A percentile compares a stretch with the other conserved stretches of the same genome.
phyloP scores from a whole-genome alignment of 92 coral and sea anemone species.

The Anthopleura xanthogrammica region DNA sequence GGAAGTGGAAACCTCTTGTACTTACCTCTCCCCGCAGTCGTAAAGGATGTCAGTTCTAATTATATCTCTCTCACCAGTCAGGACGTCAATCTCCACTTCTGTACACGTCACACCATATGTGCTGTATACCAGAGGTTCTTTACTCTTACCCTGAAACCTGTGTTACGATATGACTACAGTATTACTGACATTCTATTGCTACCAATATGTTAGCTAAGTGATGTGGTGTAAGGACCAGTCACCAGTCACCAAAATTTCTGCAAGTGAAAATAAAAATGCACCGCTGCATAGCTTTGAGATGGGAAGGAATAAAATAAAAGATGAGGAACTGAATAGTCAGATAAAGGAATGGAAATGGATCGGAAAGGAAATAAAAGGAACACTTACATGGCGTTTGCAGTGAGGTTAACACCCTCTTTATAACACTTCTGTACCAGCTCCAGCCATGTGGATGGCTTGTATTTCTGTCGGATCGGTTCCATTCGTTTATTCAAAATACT shows the following conservation, averaged over 20 bases:
- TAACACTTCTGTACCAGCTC: slow-evolving; percentile 72
- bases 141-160: slow-evolving; percentile 32
- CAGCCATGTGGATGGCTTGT: slow-evolving; percentile 71
- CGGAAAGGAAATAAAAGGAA: too few relatives aligned
- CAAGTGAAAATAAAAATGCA: too few relatives aligned
- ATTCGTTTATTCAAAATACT: slow-evolving; percentile 68
- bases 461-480: slow-evolving; percentile 68
- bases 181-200: not conserved
- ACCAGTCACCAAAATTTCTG: too few relatives aligned
- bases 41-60: slow-evolving; percentile 78
- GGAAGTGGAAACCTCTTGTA: not conserved
- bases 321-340: too few relatives aligned
- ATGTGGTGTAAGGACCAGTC: too few relatives aligned
- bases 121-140: slow-evolving; percentile 49
- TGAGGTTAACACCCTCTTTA: slow-evolving; percentile 64
- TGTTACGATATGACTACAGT: too few relatives aligned
- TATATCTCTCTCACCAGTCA: slow-evolving; percentile 86
- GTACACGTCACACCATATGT: slow-evolving; percentile 80
- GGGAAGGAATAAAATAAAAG: not conserved
- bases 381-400: slow-evolving; percentile 67
- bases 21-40: slow-evolving; percentile 91
- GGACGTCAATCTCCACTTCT: slow-evolving; percentile 81
- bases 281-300: too few relatives aligned
- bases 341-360: too few relatives aligned
- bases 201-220: too few relatives aligned